phyloP scores from a whole-genome alignment of 1,140 invertebrate genomes.

The Cyclargus thomasi region DNA sequence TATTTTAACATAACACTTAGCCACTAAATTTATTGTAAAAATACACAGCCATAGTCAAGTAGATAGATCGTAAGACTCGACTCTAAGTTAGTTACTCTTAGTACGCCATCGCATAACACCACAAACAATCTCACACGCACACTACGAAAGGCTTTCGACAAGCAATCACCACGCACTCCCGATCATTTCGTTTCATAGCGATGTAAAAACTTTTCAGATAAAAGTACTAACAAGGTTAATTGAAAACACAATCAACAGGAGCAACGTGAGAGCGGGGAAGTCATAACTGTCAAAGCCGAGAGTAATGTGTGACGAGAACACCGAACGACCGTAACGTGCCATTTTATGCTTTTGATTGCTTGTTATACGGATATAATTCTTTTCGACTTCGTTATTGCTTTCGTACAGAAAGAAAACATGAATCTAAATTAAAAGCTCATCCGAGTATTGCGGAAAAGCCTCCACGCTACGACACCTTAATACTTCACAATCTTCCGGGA shows the following conservation, averaged over 20 bases:
- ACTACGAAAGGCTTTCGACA: slow-evolving; percentile 23
- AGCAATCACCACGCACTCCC: slow-evolving; percentile 36
- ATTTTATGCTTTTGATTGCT: background rate
- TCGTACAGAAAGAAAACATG: background rate
- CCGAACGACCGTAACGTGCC: background rate
- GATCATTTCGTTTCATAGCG: slow-evolving; percentile 24
- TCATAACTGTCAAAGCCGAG: background rate
- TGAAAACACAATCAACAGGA: slow-evolving; percentile 8
- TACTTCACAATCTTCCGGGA: background rate
- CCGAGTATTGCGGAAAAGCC: background rate
- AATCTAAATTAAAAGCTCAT: background rate
- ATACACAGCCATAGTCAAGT: no score
- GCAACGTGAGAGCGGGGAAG: background rate
- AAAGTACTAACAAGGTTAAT: slow-evolving; percentile 9
- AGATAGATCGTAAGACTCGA: no score
- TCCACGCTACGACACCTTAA: background rate
- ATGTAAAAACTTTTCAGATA: slow-evolving; percentile 8
- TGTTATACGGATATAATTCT: background rate
- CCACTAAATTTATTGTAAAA: no score
- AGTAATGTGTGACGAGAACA: background rate
- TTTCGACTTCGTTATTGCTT: background rate
- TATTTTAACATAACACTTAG: no score
- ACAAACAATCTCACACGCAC: background rate
- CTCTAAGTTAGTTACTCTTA: background rate
- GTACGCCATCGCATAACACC: slow-evolving; percentile 20